Percentiles rank a stretch among this genome's conserved stretches.
Conservation (phyloP, 2,797 vertebrate genomes). For the Bradypodion pumilum region DNA sequence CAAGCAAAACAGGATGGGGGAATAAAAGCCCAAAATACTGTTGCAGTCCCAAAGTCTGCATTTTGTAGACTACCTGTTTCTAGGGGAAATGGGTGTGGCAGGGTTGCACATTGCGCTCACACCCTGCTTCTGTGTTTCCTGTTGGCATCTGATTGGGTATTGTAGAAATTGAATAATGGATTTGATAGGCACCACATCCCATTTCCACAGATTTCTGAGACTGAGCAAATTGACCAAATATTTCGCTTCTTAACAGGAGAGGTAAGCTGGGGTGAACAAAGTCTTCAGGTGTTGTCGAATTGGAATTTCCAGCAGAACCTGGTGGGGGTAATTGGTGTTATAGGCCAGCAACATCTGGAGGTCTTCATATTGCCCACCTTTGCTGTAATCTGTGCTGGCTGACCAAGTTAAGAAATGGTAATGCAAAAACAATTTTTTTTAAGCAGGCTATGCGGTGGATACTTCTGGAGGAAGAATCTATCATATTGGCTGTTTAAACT, state of each 20-base stretch:
- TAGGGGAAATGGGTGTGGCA: neutral
- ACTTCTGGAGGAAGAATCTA: neutral
- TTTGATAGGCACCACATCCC: too few species aligned
- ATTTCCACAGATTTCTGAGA: too few species aligned
- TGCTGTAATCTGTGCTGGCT: neutral
- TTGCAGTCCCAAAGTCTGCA: neutral
- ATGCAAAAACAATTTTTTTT: neutral
- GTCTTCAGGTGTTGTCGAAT: neutral
- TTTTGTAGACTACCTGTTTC: neutral
- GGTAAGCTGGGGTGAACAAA: too few species aligned
- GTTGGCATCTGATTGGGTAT: too few species aligned
- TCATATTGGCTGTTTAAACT: neutral
- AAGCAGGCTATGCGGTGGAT: neutral
- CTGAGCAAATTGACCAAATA: too few species aligned
- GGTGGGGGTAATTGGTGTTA: neutral
- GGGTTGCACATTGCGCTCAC: neutral
- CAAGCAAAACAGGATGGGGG: neutral
- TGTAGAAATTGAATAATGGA: too few species aligned
- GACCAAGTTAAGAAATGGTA: neutral
- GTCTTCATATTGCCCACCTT: too few species aligned
- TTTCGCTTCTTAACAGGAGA: too few species aligned
- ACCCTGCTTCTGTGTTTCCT: too few species aligned
- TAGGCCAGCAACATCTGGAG: neutral
- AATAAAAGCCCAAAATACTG: too few species aligned
- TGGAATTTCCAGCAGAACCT: neutral